Percentiles rank a stretch among this genome's conserved stretches.
Evolutionary conservation across 2,113 vertebrate species (phyloP).

Genomic region (Chamaea fasciata): DNA sequence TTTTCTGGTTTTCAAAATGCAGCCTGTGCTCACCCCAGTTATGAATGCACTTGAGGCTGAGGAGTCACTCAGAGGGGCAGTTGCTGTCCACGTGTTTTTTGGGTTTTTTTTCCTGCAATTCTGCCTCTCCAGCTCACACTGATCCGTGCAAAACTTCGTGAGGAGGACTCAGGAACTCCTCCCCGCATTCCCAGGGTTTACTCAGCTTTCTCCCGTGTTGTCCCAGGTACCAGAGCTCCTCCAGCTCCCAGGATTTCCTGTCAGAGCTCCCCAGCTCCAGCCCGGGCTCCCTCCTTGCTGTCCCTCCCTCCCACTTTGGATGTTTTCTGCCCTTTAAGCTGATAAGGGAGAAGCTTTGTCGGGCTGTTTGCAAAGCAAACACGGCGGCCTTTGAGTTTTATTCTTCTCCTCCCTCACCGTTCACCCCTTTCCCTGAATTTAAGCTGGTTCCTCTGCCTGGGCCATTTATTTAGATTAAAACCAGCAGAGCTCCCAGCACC

Average conservation of each 20-base stretch:
- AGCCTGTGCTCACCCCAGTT: not conserved
- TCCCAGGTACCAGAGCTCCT: not conserved
- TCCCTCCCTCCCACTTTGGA: not conserved
- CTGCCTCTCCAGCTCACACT: not conserved
- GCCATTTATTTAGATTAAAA: constrained; percentile 59
- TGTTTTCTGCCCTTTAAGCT: not conserved
- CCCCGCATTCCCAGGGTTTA: not conserved
- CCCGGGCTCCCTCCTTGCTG: not conserved
- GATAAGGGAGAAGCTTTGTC: not conserved
- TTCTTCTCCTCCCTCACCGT: not conserved
- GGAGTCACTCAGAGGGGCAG: not conserved
- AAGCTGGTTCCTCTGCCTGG: not conserved
- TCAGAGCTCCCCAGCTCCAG: not conserved
- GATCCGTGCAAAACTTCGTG: rapidly evolving
- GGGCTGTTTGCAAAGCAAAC: constrained; percentile 18
- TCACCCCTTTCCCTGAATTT: constrained; percentile 9
- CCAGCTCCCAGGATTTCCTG: not conserved
- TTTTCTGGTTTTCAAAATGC: not conserved
- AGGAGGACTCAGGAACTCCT: not conserved
- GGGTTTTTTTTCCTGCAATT: not conserved
- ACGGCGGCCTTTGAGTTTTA: not conserved
- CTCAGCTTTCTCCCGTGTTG: rapidly evolving
- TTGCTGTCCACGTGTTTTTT: rapidly evolving
- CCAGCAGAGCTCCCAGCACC: constrained; percentile 3
- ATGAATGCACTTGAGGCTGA: not conserved